phyloP scores from a whole-genome alignment of 2,888 invertebrate species.

The Drosophila planitibia region DNA sequence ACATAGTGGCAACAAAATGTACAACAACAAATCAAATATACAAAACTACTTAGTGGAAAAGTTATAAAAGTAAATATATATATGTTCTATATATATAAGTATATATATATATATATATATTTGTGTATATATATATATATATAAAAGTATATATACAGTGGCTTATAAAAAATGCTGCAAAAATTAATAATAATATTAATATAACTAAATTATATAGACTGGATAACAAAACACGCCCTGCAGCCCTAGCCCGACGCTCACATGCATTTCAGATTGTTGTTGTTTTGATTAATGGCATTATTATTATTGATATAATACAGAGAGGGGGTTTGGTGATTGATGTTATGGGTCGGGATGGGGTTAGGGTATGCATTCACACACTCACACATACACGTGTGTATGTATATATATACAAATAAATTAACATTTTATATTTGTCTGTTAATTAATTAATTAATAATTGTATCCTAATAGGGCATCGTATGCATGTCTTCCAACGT shows the following conservation, averaged over 20 bases:
- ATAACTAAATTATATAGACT: slow-evolving; percentile 54
- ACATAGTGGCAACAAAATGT: slow-evolving; percentile 48
- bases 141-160: slow-evolving; percentile 38
- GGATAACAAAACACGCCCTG: slow-evolving; percentile 57
- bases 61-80: slow-evolving; percentile 14
- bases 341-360: neutral
- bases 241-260: slow-evolving; percentile 35
- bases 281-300: slow-evolving; percentile 12
- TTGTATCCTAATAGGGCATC: slow-evolving; percentile 56
- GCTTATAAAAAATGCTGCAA: slow-evolving; percentile 56
- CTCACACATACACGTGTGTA: slow-evolving; percentile 40
- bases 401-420: slow-evolving; percentile 63
- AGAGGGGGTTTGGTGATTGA: slow-evolving; percentile 6
- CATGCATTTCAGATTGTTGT: slow-evolving; percentile 56
- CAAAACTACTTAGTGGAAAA: slow-evolving; percentile 57
- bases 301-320: slow-evolving; percentile 58
- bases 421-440: slow-evolving; percentile 60
- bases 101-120: neutral
- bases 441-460: slow-evolving; percentile 44
- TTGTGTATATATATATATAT: neutral
- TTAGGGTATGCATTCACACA: slow-evolving; percentile 36
- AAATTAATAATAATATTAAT: slow-evolving; percentile 40
- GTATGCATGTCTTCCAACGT: slow-evolving; percentile 73
- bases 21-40: slow-evolving; percentile 58
- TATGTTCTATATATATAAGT: neutral